Base-by-base conservation (phyloP, 2,113 vertebrate species). In the Apistogramma diplotaenia region DNA sequence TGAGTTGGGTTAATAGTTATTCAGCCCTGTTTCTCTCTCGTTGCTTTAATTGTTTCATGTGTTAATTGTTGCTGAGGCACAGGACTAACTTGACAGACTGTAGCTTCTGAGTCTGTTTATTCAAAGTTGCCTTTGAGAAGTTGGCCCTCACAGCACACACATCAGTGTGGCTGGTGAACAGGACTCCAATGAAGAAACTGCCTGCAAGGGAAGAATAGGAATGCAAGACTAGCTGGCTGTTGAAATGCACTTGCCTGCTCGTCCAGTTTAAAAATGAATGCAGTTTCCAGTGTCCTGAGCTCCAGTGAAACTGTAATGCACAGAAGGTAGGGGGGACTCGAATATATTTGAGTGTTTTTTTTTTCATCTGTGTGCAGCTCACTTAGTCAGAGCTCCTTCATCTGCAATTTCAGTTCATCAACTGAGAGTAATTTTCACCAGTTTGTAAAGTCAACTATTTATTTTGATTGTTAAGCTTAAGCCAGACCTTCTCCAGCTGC, bases 241-340 rank as follows among this genome's bases (percentile, higher is more conserved):
- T 65, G 31, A 82, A 77, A 74, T 71, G 19, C 60, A 35, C 31
- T 13, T 49, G 31, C 74, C 49, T 70, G 82, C 86, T 83, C 0
- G 10, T 43, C 83, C 29, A 60, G 79, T 87, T 87, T 72, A 60
- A 81, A 84, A 61, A 78, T 60, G 35, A 71, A 83, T 78, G 60
- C 31, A 46, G 49, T 83, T 72, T 75, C 51, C n/a, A 67, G 49
- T 33, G 13, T 55, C 4, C 5, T 5, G 18, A 18, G 33, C 49
- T 76, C 9, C 21, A 46, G 2, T 73, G 55, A 88, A 57, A 65
- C 78, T 74, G 21, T 29, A 29, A 59, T 29, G 53, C 56, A 21
- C 25, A 72, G 55, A 75, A 75, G 25, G 13, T 49, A 27, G 27
- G 3, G 16, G 51, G 43, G 35, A 23, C 51, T 76, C 4, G n/a